Evolutionary conservation across 37 sponge, comb jelly and placozoan genomes (phyloP), one percentile per base, ranked within the genome.

Genomic region (Aplysina aerophoba): DNA sequence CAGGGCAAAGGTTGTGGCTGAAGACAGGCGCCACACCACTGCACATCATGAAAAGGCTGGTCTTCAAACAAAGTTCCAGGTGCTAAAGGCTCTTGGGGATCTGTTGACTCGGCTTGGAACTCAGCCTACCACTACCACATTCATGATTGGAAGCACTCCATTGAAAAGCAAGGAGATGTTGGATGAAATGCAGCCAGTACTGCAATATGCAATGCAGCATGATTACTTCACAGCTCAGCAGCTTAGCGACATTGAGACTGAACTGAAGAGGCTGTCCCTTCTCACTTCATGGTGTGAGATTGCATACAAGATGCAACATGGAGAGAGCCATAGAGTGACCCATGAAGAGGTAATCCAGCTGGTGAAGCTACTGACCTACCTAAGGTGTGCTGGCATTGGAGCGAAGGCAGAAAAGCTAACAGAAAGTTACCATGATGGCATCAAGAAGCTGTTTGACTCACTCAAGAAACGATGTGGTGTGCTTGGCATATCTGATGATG

Each of bases 401-500:
- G 0, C 1, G 62, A 75, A 75, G 53, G 62, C 60, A 57, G 71
- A 69, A 4, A 87, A 73, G 57, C 37, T 89, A 6, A 65, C 85
- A 28, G 88, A 85, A 60, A 78, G 83, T 15, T 0, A 82, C 19
- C 65, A 84, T 15, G 50, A 44, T 17, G 59, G 19, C 54, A 63
- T 82, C 1, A 36, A 33, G 8, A 64, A 67, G 19, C 20, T 80
- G 15, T 64, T 94, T 22, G 53, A 50, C 15, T 14, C 44, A 16
- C 24, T 94, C 25, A 80, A 30, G 13, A 60, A 59, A 25, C 58
- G 88, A 21, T 96, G 91, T 24, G 34, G 55, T 63, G 60, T 89
- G 35, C 55, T 55, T 81, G 92, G 92, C n/a, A 33, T 96, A 4
- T 55, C 94, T 19, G 41, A 93, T 13, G 67, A 55, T 28, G 94